A percentile compares a stretch with the other conserved stretches of the same genome.
These are phyloP conservation scores for Rhea americana DNA, from an alignment of 2,113 vertebrate species.

Conservation along the genomic window DNA sequence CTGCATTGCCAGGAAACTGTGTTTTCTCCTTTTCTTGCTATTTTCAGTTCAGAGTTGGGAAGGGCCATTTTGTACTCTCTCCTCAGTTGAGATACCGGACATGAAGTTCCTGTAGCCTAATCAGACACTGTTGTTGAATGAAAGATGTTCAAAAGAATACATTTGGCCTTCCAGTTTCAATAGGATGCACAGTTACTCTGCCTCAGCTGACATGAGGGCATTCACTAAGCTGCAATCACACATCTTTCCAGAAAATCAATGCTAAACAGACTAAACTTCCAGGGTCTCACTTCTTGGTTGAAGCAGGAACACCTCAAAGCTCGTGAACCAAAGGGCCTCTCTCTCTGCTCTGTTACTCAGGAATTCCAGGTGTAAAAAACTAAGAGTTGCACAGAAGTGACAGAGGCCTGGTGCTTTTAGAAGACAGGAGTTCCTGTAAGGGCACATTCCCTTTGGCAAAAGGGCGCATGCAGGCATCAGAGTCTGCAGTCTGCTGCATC, in stretches of 20 bases:
- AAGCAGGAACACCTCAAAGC: not conserved
- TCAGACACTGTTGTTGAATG: not conserved
- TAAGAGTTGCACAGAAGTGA: not conserved
- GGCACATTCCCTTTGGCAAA: not conserved
- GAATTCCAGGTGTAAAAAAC: not conserved
- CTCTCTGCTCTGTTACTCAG: no score
- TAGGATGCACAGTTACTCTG: not conserved
- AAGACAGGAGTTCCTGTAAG: not conserved
- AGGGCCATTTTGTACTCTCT: not conserved
- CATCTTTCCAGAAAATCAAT: not conserved
- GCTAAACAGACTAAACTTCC: not conserved
- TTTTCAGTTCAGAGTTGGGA: not conserved
- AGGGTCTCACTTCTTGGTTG: not conserved
- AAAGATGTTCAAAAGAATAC: not conserved
- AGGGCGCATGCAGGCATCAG: not conserved
- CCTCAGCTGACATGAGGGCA: not conserved
- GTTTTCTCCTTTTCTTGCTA: not conserved
- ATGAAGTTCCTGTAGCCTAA: not conserved
- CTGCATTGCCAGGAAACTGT: not conserved
- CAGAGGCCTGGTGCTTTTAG: not conserved
- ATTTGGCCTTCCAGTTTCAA: not conserved
- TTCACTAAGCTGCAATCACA: not conserved
- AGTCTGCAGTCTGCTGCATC: not conserved
- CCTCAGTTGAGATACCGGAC: not conserved
- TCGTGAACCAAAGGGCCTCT: not conserved